Conservation (phyloP, 2,797 vertebrate genomes). For the Pipistrellus nathusii region DNA sequence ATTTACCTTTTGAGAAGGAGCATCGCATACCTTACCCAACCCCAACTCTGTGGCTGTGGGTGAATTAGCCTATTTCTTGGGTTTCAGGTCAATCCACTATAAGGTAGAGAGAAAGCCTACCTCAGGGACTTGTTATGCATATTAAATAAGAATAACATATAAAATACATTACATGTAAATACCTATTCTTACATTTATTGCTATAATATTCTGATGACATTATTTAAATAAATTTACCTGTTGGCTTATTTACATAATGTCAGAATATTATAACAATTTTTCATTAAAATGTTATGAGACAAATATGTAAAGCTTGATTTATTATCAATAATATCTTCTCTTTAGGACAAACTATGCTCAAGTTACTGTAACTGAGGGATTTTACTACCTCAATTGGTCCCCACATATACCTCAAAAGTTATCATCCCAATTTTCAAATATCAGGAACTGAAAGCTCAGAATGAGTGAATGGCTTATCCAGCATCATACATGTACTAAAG, state of each 20-base stretch:
- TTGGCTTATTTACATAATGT: slow-evolving; percentile 7
- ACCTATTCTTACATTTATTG: background rate
- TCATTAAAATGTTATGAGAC: background rate
- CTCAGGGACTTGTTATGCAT: background rate
- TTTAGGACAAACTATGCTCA: background rate
- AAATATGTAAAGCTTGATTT: background rate
- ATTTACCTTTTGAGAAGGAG: background rate
- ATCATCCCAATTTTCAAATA: slow-evolving; percentile 34
- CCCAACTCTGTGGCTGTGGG: background rate
- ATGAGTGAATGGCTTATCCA: background rate
- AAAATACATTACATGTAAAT: slow-evolving; percentile 1
- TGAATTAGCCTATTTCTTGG: background rate
- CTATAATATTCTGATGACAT: background rate
- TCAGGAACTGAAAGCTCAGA: background rate
- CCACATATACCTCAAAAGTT: background rate
- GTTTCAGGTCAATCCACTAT: background rate
- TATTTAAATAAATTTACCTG: background rate
- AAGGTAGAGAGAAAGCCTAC: background rate
- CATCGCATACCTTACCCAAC: background rate
- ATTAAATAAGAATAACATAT: background rate
- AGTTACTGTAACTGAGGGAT: background rate
- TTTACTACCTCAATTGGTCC: background rate
- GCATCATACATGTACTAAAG: background rate
- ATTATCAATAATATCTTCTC: background rate
- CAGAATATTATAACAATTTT: slow-evolving; percentile 26